Conservation (phyloP, 2,888 invertebrate species). For the Drosophila lutescens region DNA sequence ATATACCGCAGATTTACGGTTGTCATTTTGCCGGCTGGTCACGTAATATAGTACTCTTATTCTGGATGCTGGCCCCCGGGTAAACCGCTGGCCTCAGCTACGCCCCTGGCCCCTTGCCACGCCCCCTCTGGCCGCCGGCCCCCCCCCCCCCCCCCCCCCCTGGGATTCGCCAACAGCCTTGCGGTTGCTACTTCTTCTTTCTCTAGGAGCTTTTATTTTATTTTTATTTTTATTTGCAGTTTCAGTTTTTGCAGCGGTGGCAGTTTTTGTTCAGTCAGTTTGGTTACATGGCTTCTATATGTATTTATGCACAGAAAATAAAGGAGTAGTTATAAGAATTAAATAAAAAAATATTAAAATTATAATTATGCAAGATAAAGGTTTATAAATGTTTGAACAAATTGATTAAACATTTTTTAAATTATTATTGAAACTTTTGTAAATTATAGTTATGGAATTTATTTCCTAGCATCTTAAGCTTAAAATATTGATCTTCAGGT, state of each 20-base stretch:
- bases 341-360: not conserved
- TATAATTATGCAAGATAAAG: too few relatives aligned
- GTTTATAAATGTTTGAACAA: too few relatives aligned
- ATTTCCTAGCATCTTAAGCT: too few relatives aligned
- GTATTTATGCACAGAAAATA: not conserved
- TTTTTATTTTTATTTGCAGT: conserved; percentile 80
- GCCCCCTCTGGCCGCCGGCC: conserved; percentile 17
- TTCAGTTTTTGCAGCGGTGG: conserved; percentile 76
- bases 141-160: too few relatives aligned
- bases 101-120: conserved; percentile 37
- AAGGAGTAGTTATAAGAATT: not conserved
- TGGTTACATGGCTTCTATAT: conserved; percentile 3
- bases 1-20: conserved; percentile 79
- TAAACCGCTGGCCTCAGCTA: conserved; percentile 22
- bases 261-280: conserved; percentile 60
- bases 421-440: too few relatives aligned
- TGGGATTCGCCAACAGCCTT: conserved; percentile 28
- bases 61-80: conserved; percentile 7
- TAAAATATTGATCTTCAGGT: too few relatives aligned
- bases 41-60: conserved; percentile 52
- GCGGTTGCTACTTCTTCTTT: conserved; percentile 29
- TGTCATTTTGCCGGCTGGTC: conserved; percentile 70
- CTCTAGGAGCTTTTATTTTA: conserved; percentile 41
- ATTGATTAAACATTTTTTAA: too few relatives aligned
- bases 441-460: too few relatives aligned